These are phyloP conservation scores for Eudorcas thomsonii DNA, from an alignment of 2,113 vertebrate species.

Conservation along the genomic window DNA sequence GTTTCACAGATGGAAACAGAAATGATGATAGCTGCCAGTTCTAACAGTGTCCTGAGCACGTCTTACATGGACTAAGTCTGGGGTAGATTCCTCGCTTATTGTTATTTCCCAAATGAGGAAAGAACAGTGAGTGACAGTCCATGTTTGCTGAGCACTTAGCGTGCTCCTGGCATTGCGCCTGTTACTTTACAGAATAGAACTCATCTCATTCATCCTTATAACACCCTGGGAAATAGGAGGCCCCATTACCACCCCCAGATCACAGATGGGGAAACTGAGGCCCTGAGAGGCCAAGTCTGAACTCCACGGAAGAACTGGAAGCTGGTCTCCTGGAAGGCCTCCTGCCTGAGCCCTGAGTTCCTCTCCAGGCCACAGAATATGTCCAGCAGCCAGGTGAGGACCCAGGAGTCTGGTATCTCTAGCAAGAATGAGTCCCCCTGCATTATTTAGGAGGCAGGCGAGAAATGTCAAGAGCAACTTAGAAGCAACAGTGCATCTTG, in stretches of 20 bases:
- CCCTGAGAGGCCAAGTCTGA: neutral
- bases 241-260: neutral
- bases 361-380: neutral
- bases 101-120: neutral
- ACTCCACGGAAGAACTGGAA: neutral
- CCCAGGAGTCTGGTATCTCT: accelerated
- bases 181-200: neutral
- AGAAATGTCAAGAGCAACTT: neutral
- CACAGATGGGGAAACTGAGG: neutral
- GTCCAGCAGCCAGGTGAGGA: neutral
- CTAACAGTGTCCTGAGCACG: neutral
- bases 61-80: accelerated
- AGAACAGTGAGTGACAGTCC: neutral
- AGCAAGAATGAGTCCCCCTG: neutral
- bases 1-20: neutral
- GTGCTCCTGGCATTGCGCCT: neutral
- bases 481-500: neutral
- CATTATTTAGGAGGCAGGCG: neutral
- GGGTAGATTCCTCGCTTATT: neutral
- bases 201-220: neutral
- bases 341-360: neutral
- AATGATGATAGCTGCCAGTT: neutral
- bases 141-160: neutral
- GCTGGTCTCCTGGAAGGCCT: neutral
- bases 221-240: neutral